These are phyloP conservation scores for Hemitrygon akajei DNA, from an alignment of 2,797 vertebrate genomes.

Conservation along the genomic window DNA sequence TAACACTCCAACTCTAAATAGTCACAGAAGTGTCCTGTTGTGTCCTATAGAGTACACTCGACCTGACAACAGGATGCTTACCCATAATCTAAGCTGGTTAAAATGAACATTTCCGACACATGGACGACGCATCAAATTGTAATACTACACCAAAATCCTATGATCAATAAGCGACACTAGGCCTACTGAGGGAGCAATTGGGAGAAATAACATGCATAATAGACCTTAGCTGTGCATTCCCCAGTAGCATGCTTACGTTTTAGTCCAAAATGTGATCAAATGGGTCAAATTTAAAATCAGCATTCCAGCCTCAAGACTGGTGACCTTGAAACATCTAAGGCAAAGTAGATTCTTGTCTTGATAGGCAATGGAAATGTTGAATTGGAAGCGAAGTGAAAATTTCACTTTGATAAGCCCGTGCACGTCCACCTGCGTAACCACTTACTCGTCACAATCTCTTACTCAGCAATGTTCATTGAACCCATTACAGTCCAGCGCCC, in stretches of 20 bases:
- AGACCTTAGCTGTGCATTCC: not conserved
- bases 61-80: not conserved
- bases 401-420: not conserved
- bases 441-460: not conserved
- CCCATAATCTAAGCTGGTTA: not conserved
- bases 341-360: not conserved
- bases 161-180: not conserved
- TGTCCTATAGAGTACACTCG: not conserved
- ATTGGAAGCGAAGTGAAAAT: not conserved
- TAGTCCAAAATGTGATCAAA: not conserved
- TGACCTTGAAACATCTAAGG: not conserved
- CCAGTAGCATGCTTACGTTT: not conserved
- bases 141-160: not conserved
- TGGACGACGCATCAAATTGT: not conserved
- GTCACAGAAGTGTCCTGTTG: too few relatives aligned
- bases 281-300: not conserved
- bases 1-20: not conserved
- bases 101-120: not conserved
- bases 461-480: not conserved
- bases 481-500: too few relatives aligned
- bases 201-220: not conserved
- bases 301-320: not conserved
- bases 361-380: not conserved
- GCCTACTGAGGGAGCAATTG: not conserved
- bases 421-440: not conserved